These are phyloP conservation scores for Botia almorhae DNA, from an alignment of 2,797 vertebrate genomes.

Conservation along the genomic window DNA sequence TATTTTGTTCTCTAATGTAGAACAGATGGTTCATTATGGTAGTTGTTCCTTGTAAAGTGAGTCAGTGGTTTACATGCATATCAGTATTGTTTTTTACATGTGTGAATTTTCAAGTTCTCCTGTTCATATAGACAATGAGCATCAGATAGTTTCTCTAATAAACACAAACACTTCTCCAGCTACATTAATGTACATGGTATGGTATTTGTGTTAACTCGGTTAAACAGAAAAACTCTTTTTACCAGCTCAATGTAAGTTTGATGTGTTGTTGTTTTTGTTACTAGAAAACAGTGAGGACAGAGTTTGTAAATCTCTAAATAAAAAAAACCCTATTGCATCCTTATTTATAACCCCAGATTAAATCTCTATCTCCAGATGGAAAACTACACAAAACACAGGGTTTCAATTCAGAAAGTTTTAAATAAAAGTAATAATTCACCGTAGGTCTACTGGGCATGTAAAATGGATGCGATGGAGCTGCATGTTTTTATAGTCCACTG, in stretches of 20 bases:
- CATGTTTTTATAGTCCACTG: neutral
- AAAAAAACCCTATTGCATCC: too few relatives aligned
- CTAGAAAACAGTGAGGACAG: too few relatives aligned
- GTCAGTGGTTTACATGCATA: neutral
- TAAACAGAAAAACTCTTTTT: too few relatives aligned
- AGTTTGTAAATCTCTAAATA: too few relatives aligned
- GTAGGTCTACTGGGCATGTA: neutral
- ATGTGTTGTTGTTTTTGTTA: too few relatives aligned
- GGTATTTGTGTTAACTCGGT: too few relatives aligned
- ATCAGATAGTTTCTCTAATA: too few relatives aligned
- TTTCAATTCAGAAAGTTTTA: conserved; percentile 1
- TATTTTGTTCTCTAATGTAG: neutral
- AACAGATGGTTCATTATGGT: conserved; percentile 6
- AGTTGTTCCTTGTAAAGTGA: neutral
- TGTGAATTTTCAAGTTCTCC: neutral
- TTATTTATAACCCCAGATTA: neutral
- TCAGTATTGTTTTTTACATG: too few relatives aligned
- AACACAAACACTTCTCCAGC: too few relatives aligned
- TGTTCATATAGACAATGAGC: neutral
- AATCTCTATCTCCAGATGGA: conserved; percentile 5
- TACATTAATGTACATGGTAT: too few relatives aligned
- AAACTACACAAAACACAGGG: neutral
- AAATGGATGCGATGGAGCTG: neutral
- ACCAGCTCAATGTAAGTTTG: too few relatives aligned
- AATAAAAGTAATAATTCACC: neutral